phyloP scores from a whole-genome alignment of 2,113 vertebrate species.

The Cololabis saira region DNA sequence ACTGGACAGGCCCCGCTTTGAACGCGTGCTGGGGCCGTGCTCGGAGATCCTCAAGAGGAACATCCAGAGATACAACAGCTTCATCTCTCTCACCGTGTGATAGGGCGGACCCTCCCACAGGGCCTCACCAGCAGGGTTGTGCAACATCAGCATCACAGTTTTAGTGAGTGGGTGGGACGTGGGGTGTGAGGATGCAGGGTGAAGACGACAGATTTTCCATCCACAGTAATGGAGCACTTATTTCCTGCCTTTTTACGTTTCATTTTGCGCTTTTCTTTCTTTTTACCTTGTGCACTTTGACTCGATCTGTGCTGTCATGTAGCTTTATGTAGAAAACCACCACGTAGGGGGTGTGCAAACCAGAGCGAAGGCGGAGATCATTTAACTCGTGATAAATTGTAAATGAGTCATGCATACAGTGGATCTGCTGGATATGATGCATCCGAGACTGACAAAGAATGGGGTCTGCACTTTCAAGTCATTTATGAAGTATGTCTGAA shows the following conservation, averaged over 20 bases:
- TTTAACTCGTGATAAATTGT: conserved; percentile 29
- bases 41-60: conserved; percentile 97
- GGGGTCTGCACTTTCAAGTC: conserved; percentile 51
- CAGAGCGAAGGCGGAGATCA: conserved; percentile 19
- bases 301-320: conserved; percentile 79
- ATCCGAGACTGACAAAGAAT: conserved; percentile 42
- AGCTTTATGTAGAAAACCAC: conserved; percentile 80
- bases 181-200: conserved; percentile 38
- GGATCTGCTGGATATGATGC: conserved; percentile 71
- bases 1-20: conserved; percentile 95
- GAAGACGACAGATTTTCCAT: conserved; percentile 47
- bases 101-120: conserved; percentile 8
- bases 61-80: conserved; percentile 99
- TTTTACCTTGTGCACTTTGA: conserved; percentile 82
- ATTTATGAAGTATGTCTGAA: conserved; percentile 42
- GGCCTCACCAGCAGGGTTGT: conserved; percentile 57
- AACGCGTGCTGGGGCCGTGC: conserved; percentile 95
- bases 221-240: conserved; percentile 43
- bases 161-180: conserved; percentile 42
- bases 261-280: conserved; percentile 60
- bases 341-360: conserved; percentile 50
- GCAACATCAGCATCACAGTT: conserved; percentile 60
- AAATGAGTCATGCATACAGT: conserved; percentile 62
- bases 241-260: conserved; percentile 67
- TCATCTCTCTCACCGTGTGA: conserved; percentile 97